Base-by-base conservation (phyloP, 1,140 invertebrate species). In the Brachionus rubens region DNA sequence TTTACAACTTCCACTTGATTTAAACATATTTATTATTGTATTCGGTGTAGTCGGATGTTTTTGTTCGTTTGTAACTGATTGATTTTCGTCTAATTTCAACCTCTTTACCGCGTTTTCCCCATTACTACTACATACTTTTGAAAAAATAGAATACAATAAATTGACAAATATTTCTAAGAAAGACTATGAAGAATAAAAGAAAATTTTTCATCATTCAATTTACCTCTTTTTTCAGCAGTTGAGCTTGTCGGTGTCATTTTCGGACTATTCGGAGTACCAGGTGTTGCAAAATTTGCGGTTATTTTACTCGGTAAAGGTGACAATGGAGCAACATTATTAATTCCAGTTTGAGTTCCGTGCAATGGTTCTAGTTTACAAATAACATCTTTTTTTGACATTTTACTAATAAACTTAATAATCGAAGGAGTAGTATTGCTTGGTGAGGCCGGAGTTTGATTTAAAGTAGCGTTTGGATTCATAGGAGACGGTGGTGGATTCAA, bases 351-450 rank as follows among this genome's bases (percentile, higher is more conserved):
- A 46, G 54, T 0, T 7, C 54, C 54, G 21, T 33, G 33, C 4
- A 65, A 24, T 26, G 59, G 36, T 21, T 65, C 59, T 10, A 65
- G 10, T 43, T 65, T 65, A 28, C 59, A 65, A 24, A 65, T 14
- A 12, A 65, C 36, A 43, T 72, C 46, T 54, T 72, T 72, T 54
- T 72, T 72, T 5, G 46, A 50, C 68, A 72, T 72, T 52, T 72
- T 72, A 24, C 68, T 72, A 4, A 72, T 72, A 26, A 72, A 72
- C 50, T 72, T 48, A n/a, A 72, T 48, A 50, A 72, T 72, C 1
- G 68, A 50, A 28, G 68, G 43, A 30, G 68, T 50, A 30, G 68
- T 28, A 50, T 41, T 26, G 40, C 19, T 62, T 62, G 59, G 59
- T 3, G 59, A 65, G 24, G 36, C 36, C 14, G 59, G 1, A 19